Evolutionary conservation across 2,113 vertebrate genomes (phyloP).

Genomic region (Cololabis saira): DNA sequence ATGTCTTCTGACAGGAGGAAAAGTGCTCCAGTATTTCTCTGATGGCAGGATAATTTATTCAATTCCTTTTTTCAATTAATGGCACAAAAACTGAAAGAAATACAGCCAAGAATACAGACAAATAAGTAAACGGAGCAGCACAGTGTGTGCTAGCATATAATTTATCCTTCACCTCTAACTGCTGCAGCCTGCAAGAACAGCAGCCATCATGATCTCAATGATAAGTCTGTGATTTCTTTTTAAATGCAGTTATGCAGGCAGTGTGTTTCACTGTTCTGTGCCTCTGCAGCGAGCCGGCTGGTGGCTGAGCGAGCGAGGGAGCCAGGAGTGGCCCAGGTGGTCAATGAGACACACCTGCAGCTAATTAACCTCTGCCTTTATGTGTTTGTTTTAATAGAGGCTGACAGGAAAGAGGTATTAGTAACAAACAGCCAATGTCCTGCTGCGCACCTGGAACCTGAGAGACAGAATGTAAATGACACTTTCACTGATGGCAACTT

Average conservation of each 20-base stretch:
- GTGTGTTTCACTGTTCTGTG: background rate
- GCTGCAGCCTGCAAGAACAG: slow-evolving; percentile 25
- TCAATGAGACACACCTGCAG: slow-evolving; percentile 40
- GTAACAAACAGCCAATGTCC: slow-evolving; percentile 10
- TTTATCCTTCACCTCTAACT: background rate
- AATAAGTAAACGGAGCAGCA: background rate
- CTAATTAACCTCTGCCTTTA: slow-evolving; percentile 42
- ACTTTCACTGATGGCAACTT: slow-evolving; percentile 1
- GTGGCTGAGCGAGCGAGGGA: background rate
- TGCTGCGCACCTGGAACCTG: slow-evolving; percentile 31
- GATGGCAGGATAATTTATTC: background rate
- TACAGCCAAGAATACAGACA: background rate
- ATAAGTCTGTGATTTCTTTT: background rate
- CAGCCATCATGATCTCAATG: background rate
- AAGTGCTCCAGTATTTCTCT: background rate
- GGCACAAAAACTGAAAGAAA: background rate
- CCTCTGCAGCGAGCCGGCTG: background rate
- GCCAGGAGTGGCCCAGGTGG: slow-evolving; percentile 28
- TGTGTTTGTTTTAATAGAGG: slow-evolving; percentile 9
- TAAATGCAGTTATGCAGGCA: slow-evolving; percentile 16
- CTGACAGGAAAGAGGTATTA: slow-evolving; percentile 20
- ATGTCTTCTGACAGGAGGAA: too few species aligned
- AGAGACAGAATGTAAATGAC: slow-evolving; percentile 17
- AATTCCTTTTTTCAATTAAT: too few species aligned
- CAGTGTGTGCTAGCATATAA: background rate